A percentile compares a stretch with the other conserved stretches of the same genome.
phyloP scores from a whole-genome alignment of 2,797 vertebrate genomes.

The Helostoma temminkii region DNA sequence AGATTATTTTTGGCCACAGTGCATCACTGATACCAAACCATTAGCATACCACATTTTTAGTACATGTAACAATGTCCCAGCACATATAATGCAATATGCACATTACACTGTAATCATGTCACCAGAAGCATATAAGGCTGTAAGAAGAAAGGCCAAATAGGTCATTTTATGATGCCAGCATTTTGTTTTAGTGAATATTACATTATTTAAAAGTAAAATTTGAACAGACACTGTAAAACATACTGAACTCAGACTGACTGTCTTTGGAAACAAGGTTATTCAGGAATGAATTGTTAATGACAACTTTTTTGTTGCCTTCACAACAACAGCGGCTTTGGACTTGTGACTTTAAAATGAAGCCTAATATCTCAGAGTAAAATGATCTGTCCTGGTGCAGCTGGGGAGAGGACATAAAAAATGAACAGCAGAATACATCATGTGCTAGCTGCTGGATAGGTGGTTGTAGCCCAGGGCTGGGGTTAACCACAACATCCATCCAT shows the following conservation, averaged over 20 bases:
- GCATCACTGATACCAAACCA: too few relatives aligned
- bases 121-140: too few relatives aligned
- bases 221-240: not conserved
- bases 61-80: too few relatives aligned
- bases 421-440: slow-evolving; percentile 25
- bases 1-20: not conserved
- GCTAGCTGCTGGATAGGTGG: slow-evolving; percentile 27
- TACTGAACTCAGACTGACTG: not conserved
- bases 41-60: too few relatives aligned
- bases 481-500: slow-evolving; percentile 31
- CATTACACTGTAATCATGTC: too few relatives aligned
- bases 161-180: too few relatives aligned
- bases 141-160: too few relatives aligned
- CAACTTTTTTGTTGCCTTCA: slow-evolving; percentile 24
- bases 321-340: slow-evolving; percentile 36
- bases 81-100: too few relatives aligned
- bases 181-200: not conserved
- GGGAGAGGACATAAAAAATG: slow-evolving; percentile 62
- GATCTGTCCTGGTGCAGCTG: slow-evolving; percentile 31
- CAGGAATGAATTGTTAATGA: slow-evolving; percentile 32
- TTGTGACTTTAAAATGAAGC: slow-evolving; percentile 26
- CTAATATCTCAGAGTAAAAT: slow-evolving; percentile 40
- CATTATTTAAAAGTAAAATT: too few relatives aligned
- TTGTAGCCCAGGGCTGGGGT: slow-evolving; percentile 24
- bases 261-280: slow-evolving; percentile 16